Evolutionary conservation across 2,113 vertebrate species (phyloP), one percentile per base, ranked within the genome.

Genomic region (Xyrauchen texanus): DNA sequence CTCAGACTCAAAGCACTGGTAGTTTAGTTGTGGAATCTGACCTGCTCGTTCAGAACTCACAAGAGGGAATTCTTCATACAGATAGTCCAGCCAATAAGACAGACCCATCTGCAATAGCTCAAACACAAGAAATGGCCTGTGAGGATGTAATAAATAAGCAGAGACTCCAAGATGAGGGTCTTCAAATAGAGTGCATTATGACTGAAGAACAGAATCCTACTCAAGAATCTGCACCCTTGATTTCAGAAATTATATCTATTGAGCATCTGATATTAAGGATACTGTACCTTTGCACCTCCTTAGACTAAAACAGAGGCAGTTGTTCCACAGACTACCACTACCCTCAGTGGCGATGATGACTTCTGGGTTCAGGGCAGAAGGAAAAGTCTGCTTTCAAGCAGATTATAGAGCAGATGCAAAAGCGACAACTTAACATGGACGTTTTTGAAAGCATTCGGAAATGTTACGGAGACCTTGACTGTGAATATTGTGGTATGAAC

Each of bases 401-500:
- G 92, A 96, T 99, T 73, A 84, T 99, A 83, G 92, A 96, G 7
- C 91, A 94, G 68, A 88, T 99, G 80, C 95, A 94, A 78, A 99
- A 99, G 89, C 93, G 93, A 60, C 94, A 87, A 0, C 95, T 99
- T 81, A 95, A 88, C 83, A 90, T 93, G 0, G 90, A 94, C 68
- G 78, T 96, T 81, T 96, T 95, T 49, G 95, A 96, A 64, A 92
- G 90, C 83, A 96, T 99, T 85, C 93, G 95, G 82, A 98, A 97
- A 81, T 92, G 98, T 12, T 98, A 98, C 2, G 98, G 98, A 67
- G 96, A 98, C 79, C 88, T 98, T 82, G 98, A 99, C 85, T 99
- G 97, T 88, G 96, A 97, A 94, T 98, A 98, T 65, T 99, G 98
- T 16, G 98, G 98, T 99, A 92, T 96, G 95, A 49, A n/a, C n/a